These are phyloP conservation scores for Tenthredo mesomela DNA, from an alignment of 2,888 invertebrate genomes.

Conservation along the genomic window DNA sequence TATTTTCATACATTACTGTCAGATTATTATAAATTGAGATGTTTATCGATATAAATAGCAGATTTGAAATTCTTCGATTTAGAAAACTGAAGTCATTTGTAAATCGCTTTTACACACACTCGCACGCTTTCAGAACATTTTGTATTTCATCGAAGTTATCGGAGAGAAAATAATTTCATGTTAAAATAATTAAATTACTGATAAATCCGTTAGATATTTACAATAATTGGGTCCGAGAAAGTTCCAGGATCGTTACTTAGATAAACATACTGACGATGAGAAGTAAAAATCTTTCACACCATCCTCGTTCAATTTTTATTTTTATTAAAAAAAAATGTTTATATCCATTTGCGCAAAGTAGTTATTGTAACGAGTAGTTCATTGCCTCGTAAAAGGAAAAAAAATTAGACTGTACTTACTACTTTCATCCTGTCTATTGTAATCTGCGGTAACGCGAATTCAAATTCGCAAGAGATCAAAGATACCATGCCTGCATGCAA, in stretches of 20 bases:
- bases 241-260: background rate
- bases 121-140: slow-evolving; percentile 5
- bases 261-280: background rate
- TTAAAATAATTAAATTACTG: background rate
- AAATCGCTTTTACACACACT: background rate
- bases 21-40: background rate
- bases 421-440: slow-evolving; percentile 5
- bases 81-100: background rate
- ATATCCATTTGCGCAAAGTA: background rate
- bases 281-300: background rate
- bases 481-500: slow-evolving; percentile 3
- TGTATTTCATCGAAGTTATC: background rate
- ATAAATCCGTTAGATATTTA: slow-evolving; percentile 9
- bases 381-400: slow-evolving; percentile 2
- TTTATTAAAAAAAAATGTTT: background rate
- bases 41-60: background rate
- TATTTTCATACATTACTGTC: background rate
- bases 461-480: slow-evolving; percentile 18
- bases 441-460: background rate
- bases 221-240: slow-evolving; percentile 10
- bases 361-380: background rate
- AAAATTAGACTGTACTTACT: background rate
- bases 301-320: background rate
- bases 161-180: background rate
- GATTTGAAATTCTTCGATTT: background rate